Evolutionary conservation across 1,140 invertebrate species (phyloP).

Genomic region (Oscheius sp.): DNA sequence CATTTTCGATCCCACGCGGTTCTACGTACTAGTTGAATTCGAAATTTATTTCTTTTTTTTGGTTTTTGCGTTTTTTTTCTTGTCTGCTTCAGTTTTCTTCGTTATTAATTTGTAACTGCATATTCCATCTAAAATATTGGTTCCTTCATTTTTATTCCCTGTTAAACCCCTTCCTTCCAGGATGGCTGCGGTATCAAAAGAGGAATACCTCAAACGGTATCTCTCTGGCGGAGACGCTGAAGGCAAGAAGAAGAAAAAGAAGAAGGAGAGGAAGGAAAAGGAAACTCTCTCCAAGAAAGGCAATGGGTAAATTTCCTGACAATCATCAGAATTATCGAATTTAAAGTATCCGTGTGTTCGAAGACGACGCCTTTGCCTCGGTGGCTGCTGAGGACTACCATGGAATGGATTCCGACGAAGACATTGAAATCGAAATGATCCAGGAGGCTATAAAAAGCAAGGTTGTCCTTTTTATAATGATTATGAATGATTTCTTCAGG

Average conservation of each 20-base stretch:
- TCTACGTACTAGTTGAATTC: too few relatives aligned
- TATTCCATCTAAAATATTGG: too few relatives aligned
- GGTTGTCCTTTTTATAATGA: too few relatives aligned
- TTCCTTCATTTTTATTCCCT: neutral
- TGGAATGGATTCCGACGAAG: neutral
- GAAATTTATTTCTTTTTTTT: too few relatives aligned
- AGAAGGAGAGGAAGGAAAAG: neutral
- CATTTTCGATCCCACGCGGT: too few relatives aligned
- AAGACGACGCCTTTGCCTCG: conserved; percentile 3
- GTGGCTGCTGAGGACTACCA: neutral
- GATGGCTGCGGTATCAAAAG: neutral
- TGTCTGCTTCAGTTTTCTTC: too few relatives aligned
- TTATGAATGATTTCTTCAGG: neutral
- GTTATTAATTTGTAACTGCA: too few relatives aligned
- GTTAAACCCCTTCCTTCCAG: neutral
- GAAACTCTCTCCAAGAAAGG: neutral
- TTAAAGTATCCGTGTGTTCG: neutral
- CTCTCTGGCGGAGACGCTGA: neutral
- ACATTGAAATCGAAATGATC: neutral
- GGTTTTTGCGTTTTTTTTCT: too few relatives aligned
- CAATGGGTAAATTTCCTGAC: neutral
- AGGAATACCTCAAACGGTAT: conserved; percentile 4
- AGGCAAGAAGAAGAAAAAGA: neutral
- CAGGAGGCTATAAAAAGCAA: neutral
- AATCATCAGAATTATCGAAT: neutral